Conservation (phyloP, 1,140 invertebrate species). For the Drosophila willistoni region DNA sequence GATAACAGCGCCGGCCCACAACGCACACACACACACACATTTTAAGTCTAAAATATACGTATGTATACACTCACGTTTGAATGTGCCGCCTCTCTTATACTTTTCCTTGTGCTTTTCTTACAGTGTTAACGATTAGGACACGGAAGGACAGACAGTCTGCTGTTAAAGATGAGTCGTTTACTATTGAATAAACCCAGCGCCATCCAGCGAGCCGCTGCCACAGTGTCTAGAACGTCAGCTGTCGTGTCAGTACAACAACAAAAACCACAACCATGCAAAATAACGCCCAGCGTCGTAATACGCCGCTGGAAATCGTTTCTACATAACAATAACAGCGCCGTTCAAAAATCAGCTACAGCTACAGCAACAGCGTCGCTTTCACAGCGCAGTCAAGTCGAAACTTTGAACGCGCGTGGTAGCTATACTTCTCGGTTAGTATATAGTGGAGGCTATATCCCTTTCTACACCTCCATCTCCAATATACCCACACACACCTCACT, state of each 20-base stretch:
- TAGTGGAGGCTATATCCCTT: background rate
- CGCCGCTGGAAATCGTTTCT: slow-evolving; percentile 73
- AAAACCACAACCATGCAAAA: slow-evolving; percentile 54
- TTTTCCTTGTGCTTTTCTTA: background rate
- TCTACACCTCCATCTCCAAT: slow-evolving; percentile 7
- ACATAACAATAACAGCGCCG: slow-evolving; percentile 58
- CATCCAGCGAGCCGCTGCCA: slow-evolving; percentile 44
- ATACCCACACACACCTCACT: background rate
- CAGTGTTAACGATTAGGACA: background rate
- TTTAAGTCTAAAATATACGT: background rate
- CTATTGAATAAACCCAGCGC: slow-evolving; percentile 35
- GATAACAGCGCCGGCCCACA: background rate
- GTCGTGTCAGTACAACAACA: slow-evolving; percentile 33
- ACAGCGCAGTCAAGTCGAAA: slow-evolving; percentile 52
- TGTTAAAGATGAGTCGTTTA: slow-evolving; percentile 44
- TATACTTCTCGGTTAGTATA: slow-evolving; percentile 59
- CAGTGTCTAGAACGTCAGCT: slow-evolving; percentile 30
- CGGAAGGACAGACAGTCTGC: background rate
- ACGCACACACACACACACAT: background rate
- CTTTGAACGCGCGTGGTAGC: slow-evolving; percentile 62
- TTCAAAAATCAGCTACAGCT: slow-evolving; percentile 37
- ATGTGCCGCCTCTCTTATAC: background rate
- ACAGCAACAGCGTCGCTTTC: slow-evolving; percentile 38
- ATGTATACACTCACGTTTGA: slow-evolving; percentile 1
- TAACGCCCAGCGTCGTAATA: slow-evolving; percentile 43